Conservation (phyloP, 1,140 invertebrate genomes). For the Microplitis mediator region DNA sequence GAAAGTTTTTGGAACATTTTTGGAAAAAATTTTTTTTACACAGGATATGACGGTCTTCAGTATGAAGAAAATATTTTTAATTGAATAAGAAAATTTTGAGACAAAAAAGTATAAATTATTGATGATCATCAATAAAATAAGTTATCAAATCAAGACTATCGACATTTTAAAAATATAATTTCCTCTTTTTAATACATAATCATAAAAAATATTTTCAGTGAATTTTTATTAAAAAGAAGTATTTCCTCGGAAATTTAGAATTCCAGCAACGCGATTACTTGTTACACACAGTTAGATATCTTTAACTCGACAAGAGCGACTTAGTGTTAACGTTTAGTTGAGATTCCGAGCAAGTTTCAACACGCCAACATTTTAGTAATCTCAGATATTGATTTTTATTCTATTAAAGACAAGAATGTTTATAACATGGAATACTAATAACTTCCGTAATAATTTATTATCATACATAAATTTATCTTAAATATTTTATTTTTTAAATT, state of each 20-base stretch:
- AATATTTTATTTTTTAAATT: not conserved
- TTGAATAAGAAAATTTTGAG: no score
- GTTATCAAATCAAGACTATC: no score
- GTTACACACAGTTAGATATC: not conserved
- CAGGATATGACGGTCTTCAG: no score
- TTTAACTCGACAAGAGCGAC: constrained; percentile 1
- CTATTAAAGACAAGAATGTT: not conserved
- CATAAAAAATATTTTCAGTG: no score
- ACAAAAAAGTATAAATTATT: no score
- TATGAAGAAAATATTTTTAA: no score
- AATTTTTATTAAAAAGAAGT: no score
- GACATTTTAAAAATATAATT: no score
- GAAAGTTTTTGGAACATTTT: no score
- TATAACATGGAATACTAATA: not conserved
- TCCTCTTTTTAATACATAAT: no score
- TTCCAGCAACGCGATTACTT: not conserved
- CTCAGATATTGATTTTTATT: constrained; percentile 2
- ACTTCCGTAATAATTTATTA: not conserved
- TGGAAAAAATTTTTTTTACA: no score
- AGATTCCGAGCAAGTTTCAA: not conserved
- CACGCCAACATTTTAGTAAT: not conserved
- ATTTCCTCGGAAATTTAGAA: not conserved
- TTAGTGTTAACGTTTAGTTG: not conserved
- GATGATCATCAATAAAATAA: no score
- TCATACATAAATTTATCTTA: not conserved